phyloP scores from a whole-genome alignment of 2,888 invertebrate genomes.

The Zaprionus obscuricornis region DNA sequence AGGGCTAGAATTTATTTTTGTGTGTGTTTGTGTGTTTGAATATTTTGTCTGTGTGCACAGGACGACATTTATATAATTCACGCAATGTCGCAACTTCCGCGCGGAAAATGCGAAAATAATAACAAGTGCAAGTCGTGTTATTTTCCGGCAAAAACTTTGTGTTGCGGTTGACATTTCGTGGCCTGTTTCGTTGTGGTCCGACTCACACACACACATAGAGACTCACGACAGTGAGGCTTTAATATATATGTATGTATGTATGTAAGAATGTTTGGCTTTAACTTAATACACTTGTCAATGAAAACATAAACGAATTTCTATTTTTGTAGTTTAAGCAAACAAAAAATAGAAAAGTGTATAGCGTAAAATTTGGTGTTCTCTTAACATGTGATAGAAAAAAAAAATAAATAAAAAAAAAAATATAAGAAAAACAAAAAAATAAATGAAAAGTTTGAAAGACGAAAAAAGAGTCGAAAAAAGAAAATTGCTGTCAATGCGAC shows the following conservation, averaged over 20 bases:
- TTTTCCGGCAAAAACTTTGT: constrained; percentile 45
- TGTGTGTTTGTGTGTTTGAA: constrained; percentile 17
- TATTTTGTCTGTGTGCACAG: constrained; percentile 9
- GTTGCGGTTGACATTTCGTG: constrained; percentile 39
- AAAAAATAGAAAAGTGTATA: constrained; percentile 11
- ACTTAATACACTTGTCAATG: constrained; percentile 16
- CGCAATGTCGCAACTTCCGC: constrained; percentile 43
- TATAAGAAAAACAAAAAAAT: too few relatives aligned
- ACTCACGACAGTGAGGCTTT: constrained; percentile 7
- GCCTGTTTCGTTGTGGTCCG: constrained; percentile 28
- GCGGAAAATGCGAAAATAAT: constrained; percentile 44
- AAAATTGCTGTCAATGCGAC: constrained; percentile 29
- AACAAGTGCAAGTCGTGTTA: constrained; percentile 48
- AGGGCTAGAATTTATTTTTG: too few relatives aligned
- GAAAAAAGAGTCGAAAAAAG: neutral
- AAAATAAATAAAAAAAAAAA: neutral
- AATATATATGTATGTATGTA: constrained; percentile 6
- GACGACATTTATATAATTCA: constrained; percentile 32
- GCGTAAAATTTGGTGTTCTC: constrained; percentile 33
- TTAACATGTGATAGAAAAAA: constrained; percentile 21
- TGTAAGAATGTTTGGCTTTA: too few relatives aligned
- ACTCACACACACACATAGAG: neutral
- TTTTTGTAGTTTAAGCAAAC: too few relatives aligned
- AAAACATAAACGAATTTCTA: constrained; percentile 19
- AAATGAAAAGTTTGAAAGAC: too few relatives aligned